Conservation (phyloP, 2,113 vertebrate species). For the Corythoichthys intestinalis region DNA sequence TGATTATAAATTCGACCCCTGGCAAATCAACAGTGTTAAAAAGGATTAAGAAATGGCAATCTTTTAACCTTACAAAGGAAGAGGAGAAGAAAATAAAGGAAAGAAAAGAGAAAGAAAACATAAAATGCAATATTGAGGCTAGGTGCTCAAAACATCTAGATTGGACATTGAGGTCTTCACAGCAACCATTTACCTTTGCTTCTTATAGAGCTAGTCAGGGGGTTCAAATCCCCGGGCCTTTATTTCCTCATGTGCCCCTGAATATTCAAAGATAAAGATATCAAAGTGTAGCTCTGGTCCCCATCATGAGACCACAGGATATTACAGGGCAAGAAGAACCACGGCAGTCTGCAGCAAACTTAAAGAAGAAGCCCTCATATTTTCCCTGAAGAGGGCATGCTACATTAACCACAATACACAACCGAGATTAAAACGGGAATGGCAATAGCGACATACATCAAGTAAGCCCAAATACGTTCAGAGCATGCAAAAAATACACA, state of each 20-base stretch:
- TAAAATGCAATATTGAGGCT: slow-evolving; percentile 62
- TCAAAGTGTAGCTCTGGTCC: slow-evolving; percentile 74
- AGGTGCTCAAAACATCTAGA: slow-evolving; percentile 70
- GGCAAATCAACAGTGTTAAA: slow-evolving; percentile 59
- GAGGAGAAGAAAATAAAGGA: slow-evolving; percentile 39
- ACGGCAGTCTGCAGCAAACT: slow-evolving; percentile 49
- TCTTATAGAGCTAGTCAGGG: slow-evolving; percentile 78
- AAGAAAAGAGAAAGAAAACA: slow-evolving; percentile 51
- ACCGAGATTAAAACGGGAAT: slow-evolving; percentile 40
- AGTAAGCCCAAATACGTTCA: slow-evolving; percentile 41
- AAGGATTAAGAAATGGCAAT: slow-evolving; percentile 9
- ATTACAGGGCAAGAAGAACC: slow-evolving; percentile 68
- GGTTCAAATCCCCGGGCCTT: slow-evolving; percentile 77
- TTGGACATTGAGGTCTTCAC: slow-evolving; percentile 72
- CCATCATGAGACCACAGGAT: slow-evolving; percentile 68
- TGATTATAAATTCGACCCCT: slow-evolving; percentile 71
- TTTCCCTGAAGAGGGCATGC: slow-evolving; percentile 49
- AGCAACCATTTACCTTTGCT: slow-evolving; percentile 78
- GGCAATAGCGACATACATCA: slow-evolving; percentile 40
- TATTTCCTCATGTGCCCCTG: slow-evolving; percentile 81
- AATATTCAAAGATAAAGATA: slow-evolving; percentile 80
- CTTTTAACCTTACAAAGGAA: slow-evolving; percentile 8
- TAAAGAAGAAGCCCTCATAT: slow-evolving; percentile 51
- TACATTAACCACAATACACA: slow-evolving; percentile 49
- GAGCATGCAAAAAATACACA: slow-evolving; percentile 53